phyloP scores from a whole-genome alignment of 2,888 invertebrate genomes.

The Melangyna quadrimaculata region DNA sequence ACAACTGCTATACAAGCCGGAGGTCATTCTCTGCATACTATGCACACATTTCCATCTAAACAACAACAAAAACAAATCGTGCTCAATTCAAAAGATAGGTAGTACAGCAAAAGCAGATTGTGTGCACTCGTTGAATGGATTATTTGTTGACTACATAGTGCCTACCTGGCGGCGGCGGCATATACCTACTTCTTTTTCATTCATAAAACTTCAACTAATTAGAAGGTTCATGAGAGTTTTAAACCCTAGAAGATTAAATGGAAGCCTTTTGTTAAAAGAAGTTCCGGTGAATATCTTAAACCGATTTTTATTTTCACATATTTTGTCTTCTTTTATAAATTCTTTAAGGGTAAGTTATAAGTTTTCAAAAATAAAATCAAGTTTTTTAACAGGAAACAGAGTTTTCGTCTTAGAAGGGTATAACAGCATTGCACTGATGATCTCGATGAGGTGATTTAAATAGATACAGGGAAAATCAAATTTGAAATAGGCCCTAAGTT shows the following conservation, averaged over 20 bases:
- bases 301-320: neutral
- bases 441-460: too few species aligned
- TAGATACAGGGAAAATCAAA: too few species aligned
- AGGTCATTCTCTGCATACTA: slow-evolving; percentile 12
- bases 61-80: slow-evolving; percentile 26
- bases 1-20: slow-evolving; percentile 5
- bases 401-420: too few species aligned
- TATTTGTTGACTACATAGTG: slow-evolving; percentile 18
- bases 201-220: slow-evolving; percentile 61
- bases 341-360: neutral
- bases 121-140: slow-evolving; percentile 24
- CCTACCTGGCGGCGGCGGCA: neutral
- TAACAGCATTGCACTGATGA: too few species aligned
- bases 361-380: neutral
- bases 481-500: too few species aligned
- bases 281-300: slow-evolving; percentile 52
- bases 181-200: slow-evolving; percentile 28
- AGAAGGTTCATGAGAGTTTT: slow-evolving; percentile 62
- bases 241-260: slow-evolving; percentile 54
- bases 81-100: slow-evolving; percentile 42
- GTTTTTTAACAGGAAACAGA: too few species aligned
- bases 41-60: slow-evolving; percentile 13
- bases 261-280: slow-evolving; percentile 39
- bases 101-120: slow-evolving; percentile 11
- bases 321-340: neutral